These are phyloP conservation scores for Carlito syrichta DNA, from an alignment of 2,113 vertebrate species.

Conservation along the genomic window DNA sequence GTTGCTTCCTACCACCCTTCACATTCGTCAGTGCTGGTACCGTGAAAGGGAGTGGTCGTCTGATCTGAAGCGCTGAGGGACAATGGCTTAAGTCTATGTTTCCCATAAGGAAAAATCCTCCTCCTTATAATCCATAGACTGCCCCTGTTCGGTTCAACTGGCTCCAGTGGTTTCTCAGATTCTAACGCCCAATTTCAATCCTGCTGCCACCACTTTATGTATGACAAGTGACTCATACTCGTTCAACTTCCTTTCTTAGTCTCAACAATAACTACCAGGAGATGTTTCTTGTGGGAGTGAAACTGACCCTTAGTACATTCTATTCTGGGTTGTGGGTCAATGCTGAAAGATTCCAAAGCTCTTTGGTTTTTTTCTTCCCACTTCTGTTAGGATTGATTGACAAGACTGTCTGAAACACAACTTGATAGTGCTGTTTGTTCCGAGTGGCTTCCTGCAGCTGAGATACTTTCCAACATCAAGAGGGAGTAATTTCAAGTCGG, in stretches of 20 bases:
- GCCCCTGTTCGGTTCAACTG: neutral
- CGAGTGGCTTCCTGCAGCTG: neutral
- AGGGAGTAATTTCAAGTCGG: neutral
- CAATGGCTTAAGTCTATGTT: neutral
- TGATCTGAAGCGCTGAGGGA: neutral
- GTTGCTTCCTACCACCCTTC: neutral
- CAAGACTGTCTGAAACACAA: fast-evolving
- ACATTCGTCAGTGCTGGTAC: neutral
- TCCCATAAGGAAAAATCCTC: neutral
- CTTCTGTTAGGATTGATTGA: neutral
- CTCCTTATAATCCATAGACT: neutral
- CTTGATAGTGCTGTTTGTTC: no score
- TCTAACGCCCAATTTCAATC: neutral
- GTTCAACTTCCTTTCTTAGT: neutral
- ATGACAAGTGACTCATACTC: neutral
- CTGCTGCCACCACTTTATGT: neutral
- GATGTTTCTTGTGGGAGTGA: neutral
- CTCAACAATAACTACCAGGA: neutral
- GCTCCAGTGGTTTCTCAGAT: neutral
- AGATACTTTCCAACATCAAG: neutral
- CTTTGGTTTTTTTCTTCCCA: neutral
- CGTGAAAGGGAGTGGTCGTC: neutral
- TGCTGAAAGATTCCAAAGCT: neutral
- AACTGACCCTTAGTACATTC: neutral
- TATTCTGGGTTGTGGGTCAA: neutral